phyloP scores from a whole-genome alignment of 2,113 vertebrate species.

The Brachirus orientalis region DNA sequence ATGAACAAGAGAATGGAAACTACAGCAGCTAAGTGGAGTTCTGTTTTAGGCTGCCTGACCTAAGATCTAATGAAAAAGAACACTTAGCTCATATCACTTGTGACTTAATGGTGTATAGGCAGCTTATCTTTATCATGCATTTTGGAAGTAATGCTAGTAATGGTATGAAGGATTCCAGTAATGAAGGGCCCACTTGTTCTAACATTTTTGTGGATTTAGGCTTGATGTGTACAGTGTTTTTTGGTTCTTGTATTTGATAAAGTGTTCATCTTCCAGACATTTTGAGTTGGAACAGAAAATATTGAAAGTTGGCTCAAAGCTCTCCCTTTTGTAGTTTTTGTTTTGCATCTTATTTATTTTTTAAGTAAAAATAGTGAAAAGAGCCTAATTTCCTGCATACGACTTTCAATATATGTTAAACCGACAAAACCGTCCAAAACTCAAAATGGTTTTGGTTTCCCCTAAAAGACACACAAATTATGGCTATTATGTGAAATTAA shows the following conservation, averaged over 20 bases:
- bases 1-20: slow-evolving; percentile 43
- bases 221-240: background rate
- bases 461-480: too few species aligned
- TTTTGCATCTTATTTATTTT: too few species aligned
- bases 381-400: too few species aligned
- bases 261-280: too few species aligned
- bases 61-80: slow-evolving; percentile 40
- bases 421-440: too few species aligned
- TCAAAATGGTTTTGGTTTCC: too few species aligned
- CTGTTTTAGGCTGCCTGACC: slow-evolving; percentile 17
- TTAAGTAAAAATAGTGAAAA: too few species aligned
- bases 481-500: too few species aligned
- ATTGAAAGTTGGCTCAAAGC: too few species aligned
- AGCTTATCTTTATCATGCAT: slow-evolving; percentile 18
- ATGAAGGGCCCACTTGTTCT: background rate
- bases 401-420: too few species aligned
- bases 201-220: background rate
- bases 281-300: too few species aligned
- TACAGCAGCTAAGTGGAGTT: slow-evolving; percentile 44
- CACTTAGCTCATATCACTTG: slow-evolving; percentile 44
- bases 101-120: slow-evolving; percentile 18
- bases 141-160: slow-evolving; percentile 7
- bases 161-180: background rate
- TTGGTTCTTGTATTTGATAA: background rate
- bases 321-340: too few species aligned